phyloP scores from a whole-genome alignment of 2,113 vertebrate genomes.

The Lagopus muta region DNA sequence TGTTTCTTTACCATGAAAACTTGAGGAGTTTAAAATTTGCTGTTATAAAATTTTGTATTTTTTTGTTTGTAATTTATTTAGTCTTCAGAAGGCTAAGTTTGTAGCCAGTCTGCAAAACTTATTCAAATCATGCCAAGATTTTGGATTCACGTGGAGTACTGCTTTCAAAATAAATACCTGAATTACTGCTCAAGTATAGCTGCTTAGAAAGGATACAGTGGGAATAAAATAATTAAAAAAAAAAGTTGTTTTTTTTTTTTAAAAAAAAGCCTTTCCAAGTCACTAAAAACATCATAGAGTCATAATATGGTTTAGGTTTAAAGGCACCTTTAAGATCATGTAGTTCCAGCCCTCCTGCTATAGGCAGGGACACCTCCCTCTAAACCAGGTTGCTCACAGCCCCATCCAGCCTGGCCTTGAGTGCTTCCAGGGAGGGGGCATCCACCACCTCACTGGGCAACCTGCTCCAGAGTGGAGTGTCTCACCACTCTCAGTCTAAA shows the following conservation, averaged over 20 bases:
- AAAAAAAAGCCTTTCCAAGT: background rate
- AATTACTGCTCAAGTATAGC: background rate
- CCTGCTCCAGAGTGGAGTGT: too few relatives aligned
- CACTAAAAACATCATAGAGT: background rate
- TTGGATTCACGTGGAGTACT: background rate
- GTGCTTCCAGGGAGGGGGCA: too few relatives aligned
- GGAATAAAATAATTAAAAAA: background rate
- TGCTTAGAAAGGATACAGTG: background rate
- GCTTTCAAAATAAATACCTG: background rate
- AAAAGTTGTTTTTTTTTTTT: too few relatives aligned
- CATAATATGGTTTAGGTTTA: too few relatives aligned
- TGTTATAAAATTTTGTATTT: background rate
- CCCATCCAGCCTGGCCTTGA: too few relatives aligned
- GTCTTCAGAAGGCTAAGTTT: background rate
- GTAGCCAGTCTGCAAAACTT: background rate
- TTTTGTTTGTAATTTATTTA: background rate
- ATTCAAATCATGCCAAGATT: background rate
- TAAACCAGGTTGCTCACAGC: too few relatives aligned
- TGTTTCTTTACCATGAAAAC: background rate
- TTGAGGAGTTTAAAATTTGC: background rate
- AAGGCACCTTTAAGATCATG: too few relatives aligned
- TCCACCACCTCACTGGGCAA: too few relatives aligned
- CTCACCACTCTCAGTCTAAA: too few relatives aligned
- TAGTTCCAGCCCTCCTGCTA: too few relatives aligned
- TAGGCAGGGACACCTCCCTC: too few relatives aligned